phyloP scores from a whole-genome alignment of 2,888 invertebrate species.

The Ichneumoninae sp. region DNA sequence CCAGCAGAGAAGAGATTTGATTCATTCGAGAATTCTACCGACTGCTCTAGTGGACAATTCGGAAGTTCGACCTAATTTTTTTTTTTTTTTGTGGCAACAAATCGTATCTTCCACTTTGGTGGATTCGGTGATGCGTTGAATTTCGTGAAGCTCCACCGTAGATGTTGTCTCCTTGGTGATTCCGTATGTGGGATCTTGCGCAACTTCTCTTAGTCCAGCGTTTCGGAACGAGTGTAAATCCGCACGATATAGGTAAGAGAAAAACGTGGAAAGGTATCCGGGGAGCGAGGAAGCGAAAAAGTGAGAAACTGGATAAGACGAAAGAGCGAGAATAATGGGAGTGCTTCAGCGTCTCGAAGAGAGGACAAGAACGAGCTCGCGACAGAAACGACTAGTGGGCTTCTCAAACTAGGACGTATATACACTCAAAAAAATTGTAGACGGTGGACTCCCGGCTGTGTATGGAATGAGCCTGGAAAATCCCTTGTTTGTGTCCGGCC shows the following conservation, averaged over 20 bases:
- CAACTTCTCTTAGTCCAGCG: background rate
- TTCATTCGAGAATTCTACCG: no score
- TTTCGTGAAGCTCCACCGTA: background rate
- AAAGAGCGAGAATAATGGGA: constrained; percentile 42
- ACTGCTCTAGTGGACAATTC: no score
- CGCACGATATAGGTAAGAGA: background rate
- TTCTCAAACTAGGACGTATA: constrained; percentile 3
- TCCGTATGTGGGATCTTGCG: background rate
- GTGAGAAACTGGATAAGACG: background rate
- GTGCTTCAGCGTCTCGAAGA: constrained; percentile 11
- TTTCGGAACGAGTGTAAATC: background rate
- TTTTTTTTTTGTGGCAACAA: background rate
- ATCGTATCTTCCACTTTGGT: background rate
- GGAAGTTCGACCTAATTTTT: no score
- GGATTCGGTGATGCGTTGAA: no score
- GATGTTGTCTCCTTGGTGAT: background rate
- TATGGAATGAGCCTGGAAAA: constrained; percentile 14
- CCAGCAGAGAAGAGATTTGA: no score
- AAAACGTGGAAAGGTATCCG: background rate
- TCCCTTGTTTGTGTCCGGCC: constrained; percentile 15
- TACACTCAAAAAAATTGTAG: constrained; percentile 3
- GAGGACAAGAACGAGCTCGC: constrained; percentile 10
- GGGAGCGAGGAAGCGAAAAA: constrained; percentile 3
- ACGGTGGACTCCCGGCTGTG: background rate
- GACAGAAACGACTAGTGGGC: constrained; percentile 24